Base-by-base conservation (phyloP, 2,888 invertebrate species). In the Nomada hirtipes region DNA sequence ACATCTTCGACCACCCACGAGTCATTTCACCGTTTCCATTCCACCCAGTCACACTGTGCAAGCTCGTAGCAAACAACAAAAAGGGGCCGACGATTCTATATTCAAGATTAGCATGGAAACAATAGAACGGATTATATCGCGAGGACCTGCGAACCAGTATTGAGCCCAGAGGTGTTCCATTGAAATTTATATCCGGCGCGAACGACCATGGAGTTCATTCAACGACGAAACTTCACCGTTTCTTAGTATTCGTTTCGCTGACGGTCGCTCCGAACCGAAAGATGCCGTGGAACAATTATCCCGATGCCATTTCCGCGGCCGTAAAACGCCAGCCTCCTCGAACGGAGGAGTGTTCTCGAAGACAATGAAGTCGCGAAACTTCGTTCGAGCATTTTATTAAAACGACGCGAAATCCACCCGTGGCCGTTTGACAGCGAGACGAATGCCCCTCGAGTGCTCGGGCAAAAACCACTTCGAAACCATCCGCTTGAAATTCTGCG, bases 311-410 rank as follows among this genome's bases (percentile, higher is more conserved):
- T 75, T 47, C 61, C 60, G 53, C 13, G 68, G 20, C 20, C 11
- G 74, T 44, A n/a, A 53, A 60, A 29, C 65, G 26, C 26, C 23
- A 15, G 26, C 3, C 61, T 61, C 57, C 53, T 67, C 77, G 53
- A 67, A 29, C 59, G 60, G 23, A 23, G 42, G 23, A 42, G 57
- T 47, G 50, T 29, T 70, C 65, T 44, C 53, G 52, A 50, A 36
- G 67, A 78, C 75, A 78, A 78, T 63, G 36, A 61, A 75, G 74
- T 77, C 73, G 59, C 77, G 77, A 73, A 77, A 77, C 65, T 67
- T 73, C 23, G 47, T 2, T 47, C 44, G 59, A 64, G 59, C 29
- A 53, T 75, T 61, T 61, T 53, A 61, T 75, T 63, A 68, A 42
- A 74, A 47, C 60, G 42, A 63, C 26, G 47, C 23, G 47, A 29